A percentile compares a stretch with the other conserved stretches of the same genome.
Conservation (phyloP, 2,113 vertebrate genomes). For the Oncorhynchus kisutch region DNA sequence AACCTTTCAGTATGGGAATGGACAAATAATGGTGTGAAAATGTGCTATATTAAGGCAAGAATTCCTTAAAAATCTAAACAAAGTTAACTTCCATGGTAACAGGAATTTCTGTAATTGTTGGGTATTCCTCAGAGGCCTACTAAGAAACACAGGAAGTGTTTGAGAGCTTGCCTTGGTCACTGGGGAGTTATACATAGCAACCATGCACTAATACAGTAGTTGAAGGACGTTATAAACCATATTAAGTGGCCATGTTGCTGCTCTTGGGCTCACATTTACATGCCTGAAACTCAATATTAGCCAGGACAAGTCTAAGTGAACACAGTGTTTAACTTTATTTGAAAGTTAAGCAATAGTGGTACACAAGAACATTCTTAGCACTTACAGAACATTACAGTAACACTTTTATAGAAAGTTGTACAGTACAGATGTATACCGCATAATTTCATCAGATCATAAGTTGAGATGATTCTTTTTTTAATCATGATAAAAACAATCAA, state of each 20-base stretch:
- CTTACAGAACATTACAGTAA: conserved; percentile 62
- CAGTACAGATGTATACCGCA: conserved; percentile 61
- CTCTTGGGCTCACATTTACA: background rate
- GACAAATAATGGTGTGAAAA: background rate
- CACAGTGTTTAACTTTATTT: conserved; percentile 68
- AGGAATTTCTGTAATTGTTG: background rate
- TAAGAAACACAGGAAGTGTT: background rate
- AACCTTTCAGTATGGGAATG: background rate
- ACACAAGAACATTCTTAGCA: conserved; percentile 57
- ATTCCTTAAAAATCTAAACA: background rate
- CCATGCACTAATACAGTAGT: background rate
- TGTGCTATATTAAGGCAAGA: background rate
- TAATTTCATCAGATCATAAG: conserved; percentile 46
- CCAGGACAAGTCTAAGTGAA: background rate
- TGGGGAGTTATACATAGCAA: background rate
- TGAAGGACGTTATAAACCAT: background rate
- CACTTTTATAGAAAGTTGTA: conserved; percentile 46
- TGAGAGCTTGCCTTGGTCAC: background rate
- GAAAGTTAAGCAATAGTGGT: conserved; percentile 67
- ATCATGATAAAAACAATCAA: conserved; percentile 58
- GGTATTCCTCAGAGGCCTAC: background rate
- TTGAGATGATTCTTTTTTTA: conserved; percentile 1
- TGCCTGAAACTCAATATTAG: background rate
- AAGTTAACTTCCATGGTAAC: background rate
- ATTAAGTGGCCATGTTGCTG: background rate